phyloP scores from a whole-genome alignment of 2,888 invertebrate genomes.

The Chelonus formosanus region DNA sequence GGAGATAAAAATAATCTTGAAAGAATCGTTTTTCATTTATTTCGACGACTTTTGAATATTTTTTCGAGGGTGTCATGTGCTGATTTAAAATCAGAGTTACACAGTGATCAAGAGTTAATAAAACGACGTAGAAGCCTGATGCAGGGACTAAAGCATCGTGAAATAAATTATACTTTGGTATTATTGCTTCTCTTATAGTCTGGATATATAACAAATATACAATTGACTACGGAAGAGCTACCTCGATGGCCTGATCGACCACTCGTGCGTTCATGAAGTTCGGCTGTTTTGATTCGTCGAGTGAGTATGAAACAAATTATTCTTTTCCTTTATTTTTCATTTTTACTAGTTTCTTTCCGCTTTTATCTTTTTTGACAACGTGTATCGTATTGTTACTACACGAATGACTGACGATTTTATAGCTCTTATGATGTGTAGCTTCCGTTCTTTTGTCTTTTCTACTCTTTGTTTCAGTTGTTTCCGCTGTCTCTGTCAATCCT shows the following conservation, averaged over 20 bases:
- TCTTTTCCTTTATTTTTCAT: not conserved
- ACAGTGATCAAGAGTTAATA: not conserved
- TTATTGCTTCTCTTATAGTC: not conserved
- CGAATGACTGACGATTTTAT: conserved; percentile 7
- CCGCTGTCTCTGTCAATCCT: conserved; percentile 21
- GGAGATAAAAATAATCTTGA: no score
- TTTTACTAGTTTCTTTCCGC: not conserved
- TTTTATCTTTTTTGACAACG: conserved; percentile 2
- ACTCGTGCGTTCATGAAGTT: conserved; percentile 60
- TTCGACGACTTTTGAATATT: not conserved
- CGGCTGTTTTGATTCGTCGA: conserved; percentile 61
- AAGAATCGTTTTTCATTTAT: not conserved
- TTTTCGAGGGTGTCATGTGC: not conserved
- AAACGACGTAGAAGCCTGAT: conserved; percentile 3
- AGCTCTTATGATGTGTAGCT: conserved; percentile 12
- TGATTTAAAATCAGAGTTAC: no score
- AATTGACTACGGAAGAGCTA: conserved; percentile 11
- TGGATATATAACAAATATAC: conserved; percentile 8
- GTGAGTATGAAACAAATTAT: conserved; percentile 53
- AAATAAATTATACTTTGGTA: not conserved
- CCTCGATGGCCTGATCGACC: conserved; percentile 53
- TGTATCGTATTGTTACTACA: not conserved
- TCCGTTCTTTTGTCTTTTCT: conserved; percentile 18
- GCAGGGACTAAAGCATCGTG: not conserved
- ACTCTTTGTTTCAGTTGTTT: conserved; percentile 19